Base-by-base conservation (phyloP, 2,888 invertebrate species). In the Dascillus cervinus region DNA sequence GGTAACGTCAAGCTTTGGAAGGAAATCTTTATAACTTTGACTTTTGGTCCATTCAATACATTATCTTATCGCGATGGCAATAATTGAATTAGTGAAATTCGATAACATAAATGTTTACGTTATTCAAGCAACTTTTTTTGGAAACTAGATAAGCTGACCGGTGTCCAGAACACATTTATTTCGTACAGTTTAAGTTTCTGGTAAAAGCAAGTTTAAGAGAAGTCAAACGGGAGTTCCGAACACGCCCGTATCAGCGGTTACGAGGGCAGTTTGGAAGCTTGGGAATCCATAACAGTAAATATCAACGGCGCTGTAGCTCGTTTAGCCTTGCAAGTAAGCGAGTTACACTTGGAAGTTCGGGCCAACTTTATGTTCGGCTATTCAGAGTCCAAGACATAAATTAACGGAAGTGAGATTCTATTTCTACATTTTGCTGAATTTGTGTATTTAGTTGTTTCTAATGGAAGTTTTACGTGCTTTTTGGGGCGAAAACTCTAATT, bases 251-350 rank as follows among this genome's bases (percentile, higher is more conserved):
- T 54, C 52, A 49, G 47, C 52, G 53, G 52, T 53, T 53, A 51
- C 50, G 52, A 52, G 45, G 51, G 50, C 46, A 52, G 50, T 56
- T 53, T 46, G 44, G 50, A 51, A 52, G 49, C 52, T 50, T 54
- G 48, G 49, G 48, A 43, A 47, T 47, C 45, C 46, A 45, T 49
- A 47, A 49, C 50, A 52, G 52, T 51, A 52, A 52, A 52, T 51
- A 52, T 51, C 55, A 52, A 53, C 50, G 55, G 46, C 50, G 47
- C 45, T 53, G 44, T 49, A 51, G 52, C 52, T 52, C 53, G 55
- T 53, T 54, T 54, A 49, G 48, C 36, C 45, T 44, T 50, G 49
- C 44, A 45, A 49, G 49, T 47, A 47, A 43, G 45, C 50, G 47
- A 43, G 51, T 49, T 51, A 53, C 50, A 50, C 52, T 53, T 44